Base-by-base conservation (phyloP, 2,888 invertebrate species). In the Villa cingulata region DNA sequence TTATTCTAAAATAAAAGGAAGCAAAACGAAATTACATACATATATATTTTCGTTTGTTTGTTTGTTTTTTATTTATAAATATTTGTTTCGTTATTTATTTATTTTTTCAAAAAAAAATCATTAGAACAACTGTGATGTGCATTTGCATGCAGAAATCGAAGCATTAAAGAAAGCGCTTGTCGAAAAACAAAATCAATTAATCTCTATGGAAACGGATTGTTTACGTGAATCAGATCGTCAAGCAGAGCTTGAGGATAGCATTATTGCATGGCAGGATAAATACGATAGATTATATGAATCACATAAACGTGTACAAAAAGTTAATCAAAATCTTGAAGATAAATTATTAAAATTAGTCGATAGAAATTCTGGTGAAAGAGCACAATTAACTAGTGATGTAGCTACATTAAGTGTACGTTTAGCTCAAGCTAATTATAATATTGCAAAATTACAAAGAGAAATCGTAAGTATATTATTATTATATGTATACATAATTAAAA, bases 301-400 rank as follows among this genome's bases (percentile, higher is more conserved):
- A 47, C 91, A 95, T 63, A 88, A 89, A 65, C 80, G 90, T 61
- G 83, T 95, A 49, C 94, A 94, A 70, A 89, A 87, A 70, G 82
- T 95, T 38, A 95, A 95, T 71, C 92, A 94, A 73, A 86, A 84
- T 57, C 74, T 95, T 58, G 95, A 95, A 72, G 95, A 95, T 66
- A 95, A 94, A 66, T 71, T 95, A 52, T 72, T 95, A 51, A 87
- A 86, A 70, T 78, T 94, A 68, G 94, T 94, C 7, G 91, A 92
- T 70, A 83, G 86, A 61, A 89, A 86, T 74, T 87, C 92, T 65
- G 83, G 84, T 46, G 94, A 94, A 65, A 89, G 92, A 65, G 81
- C 79, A 57, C 80, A 83, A 57, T 72, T 92, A 55, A 87, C 89
- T 40, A 83, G 85, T 68, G 91, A 94, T 67, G 81, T 92, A 55